Evolutionary conservation across 2,888 invertebrate species (phyloP).

Genomic region (Drosophila subsilvestris): DNA sequence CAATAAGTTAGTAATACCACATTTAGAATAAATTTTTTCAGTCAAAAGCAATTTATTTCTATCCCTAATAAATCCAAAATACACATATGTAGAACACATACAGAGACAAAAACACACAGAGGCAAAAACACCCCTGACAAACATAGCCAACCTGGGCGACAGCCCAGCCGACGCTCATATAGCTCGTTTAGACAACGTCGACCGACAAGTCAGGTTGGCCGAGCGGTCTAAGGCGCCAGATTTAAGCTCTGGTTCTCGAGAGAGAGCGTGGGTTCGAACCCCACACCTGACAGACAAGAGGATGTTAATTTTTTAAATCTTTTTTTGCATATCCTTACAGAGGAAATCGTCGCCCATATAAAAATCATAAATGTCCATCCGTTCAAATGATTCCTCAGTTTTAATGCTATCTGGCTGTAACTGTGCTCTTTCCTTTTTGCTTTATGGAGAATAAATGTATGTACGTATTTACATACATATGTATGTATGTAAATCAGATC

Average conservation of each 20-base stretch:
- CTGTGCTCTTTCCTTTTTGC: neutral
- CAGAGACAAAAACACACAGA: conserved; percentile 14
- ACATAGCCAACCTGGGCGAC: conserved; percentile 2
- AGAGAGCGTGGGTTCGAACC: conserved; percentile 94
- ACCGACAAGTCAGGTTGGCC: conserved; percentile 88
- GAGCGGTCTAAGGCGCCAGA: conserved; percentile 94
- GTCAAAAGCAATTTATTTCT: neutral
- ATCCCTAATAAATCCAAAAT: conserved; percentile 6
- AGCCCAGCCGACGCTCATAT: conserved; percentile 30
- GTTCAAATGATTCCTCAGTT: neutral
- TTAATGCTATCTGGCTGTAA: neutral
- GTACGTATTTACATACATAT: too few relatives aligned
- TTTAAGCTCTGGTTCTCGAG: conserved; percentile 92
- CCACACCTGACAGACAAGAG: conserved; percentile 88
- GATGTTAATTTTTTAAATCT: conserved; percentile 20
- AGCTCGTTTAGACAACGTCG: conserved; percentile 52
- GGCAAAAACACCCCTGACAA: conserved; percentile 12
- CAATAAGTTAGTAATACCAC: too few relatives aligned
- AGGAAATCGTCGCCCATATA: neutral
- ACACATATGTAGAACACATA: neutral
- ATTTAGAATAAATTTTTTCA: neutral
- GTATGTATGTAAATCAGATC: neutral
- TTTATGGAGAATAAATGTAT: too few relatives aligned
- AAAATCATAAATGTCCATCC: neutral
- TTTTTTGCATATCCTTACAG: conserved; percentile 18